Evolutionary conservation across 92 coral and sea anemone genomes (phyloP).

Genomic region (Porites lobata): DNA sequence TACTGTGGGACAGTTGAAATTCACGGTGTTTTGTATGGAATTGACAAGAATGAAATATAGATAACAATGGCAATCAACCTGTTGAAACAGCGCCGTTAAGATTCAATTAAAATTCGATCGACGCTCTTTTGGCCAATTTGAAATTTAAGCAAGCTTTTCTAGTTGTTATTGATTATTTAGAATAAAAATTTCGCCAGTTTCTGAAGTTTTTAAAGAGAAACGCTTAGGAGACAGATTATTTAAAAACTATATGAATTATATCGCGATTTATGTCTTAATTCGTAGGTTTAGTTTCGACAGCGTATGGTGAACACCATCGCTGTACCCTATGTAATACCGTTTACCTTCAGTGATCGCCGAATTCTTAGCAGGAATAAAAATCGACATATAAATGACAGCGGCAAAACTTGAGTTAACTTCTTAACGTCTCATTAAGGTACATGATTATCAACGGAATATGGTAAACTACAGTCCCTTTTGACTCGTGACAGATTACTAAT

Average conservation of each 20-base stretch:
- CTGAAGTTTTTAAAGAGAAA: too few species aligned
- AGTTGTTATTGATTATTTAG: not conserved
- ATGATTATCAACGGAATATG: not conserved
- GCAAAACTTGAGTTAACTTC: not conserved
- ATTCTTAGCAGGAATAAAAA: conserved; percentile 9
- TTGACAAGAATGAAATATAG: conserved; percentile 1
- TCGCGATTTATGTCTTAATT: too few species aligned
- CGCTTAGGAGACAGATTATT: too few species aligned
- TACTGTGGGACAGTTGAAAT: too few species aligned
- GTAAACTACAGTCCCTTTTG: conserved; percentile 13
- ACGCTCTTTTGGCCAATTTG: not conserved
- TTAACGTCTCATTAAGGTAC: not conserved
- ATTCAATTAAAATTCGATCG: not conserved
- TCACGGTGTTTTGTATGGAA: too few species aligned
- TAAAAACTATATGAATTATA: too few species aligned
- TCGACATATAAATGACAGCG: not conserved
- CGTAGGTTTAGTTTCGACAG: too few species aligned
- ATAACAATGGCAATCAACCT: not conserved
- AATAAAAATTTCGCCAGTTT: too few species aligned
- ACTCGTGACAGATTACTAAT: conserved; percentile 28
- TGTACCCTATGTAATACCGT: not conserved
- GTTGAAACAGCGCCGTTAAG: not conserved
- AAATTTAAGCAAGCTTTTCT: not conserved
- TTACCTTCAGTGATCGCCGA: conserved; percentile 22
- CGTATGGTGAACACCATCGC: too few species aligned